Evolutionary conservation across 2,113 vertebrate genomes (phyloP).

Genomic region (Trematomus loennbergii): DNA sequence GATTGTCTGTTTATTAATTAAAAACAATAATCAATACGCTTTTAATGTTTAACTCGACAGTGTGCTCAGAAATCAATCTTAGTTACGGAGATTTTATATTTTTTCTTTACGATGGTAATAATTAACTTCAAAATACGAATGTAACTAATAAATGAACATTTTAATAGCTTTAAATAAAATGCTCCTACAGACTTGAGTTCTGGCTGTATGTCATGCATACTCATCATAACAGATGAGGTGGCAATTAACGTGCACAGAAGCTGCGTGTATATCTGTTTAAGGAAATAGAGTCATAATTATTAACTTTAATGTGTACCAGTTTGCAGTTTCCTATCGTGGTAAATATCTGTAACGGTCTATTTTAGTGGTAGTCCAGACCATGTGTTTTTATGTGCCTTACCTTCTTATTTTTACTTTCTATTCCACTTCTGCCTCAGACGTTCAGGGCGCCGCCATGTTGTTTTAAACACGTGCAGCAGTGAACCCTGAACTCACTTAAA

Average conservation of each 20-base stretch:
- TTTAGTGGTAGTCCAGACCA: fast-evolving
- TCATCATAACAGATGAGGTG: neutral
- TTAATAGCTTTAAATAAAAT: neutral
- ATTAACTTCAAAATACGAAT: neutral
- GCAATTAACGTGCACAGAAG: neutral
- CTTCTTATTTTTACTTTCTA: neutral
- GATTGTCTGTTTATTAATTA: too few species aligned
- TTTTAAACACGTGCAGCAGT: constrained; percentile 56
- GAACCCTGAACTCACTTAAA: constrained; percentile 70
- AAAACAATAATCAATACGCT: too few species aligned
- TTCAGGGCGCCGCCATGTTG: constrained; percentile 63
- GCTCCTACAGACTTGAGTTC: neutral
- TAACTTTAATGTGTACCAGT: neutral
- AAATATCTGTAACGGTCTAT: neutral
- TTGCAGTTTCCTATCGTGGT: neutral
- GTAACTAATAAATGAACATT: neutral
- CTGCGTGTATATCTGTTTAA: neutral
- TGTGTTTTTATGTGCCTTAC: constrained; percentile 13
- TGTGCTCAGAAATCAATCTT: neutral
- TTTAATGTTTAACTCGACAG: too few species aligned
- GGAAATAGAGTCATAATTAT: neutral
- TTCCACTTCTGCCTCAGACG: neutral
- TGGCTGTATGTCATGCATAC: too few species aligned
- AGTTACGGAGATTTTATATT: neutral
- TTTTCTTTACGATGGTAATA: neutral